Base-by-base conservation (phyloP, 2,888 invertebrate species). In the Eupithecia vulgata region DNA sequence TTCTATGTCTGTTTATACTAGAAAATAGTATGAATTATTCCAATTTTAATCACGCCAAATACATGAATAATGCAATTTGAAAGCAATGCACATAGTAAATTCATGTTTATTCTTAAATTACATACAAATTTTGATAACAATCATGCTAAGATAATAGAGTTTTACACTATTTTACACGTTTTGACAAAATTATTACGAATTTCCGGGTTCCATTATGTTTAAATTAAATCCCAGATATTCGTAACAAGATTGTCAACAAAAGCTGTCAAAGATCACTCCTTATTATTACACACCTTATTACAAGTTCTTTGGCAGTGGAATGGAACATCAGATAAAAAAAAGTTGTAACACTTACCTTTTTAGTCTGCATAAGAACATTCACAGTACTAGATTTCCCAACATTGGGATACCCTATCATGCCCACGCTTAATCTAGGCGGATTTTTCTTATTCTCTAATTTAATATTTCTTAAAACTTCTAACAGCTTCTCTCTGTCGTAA, bases 371-470 rank as follows among this genome's bases (percentile, higher is more conserved):
- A 66, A 99, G 90, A 25, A 98, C 96, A 94, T 99, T 99, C 75
- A 99, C 99, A 12, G 99, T 99, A 76, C 99, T 99, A 90, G 99
- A 99, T 91, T 99, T 99, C n/a, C 99, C 99, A 1, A 99, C 99
- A 95, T 99, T 99, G 0, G 99, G 99, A 93, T 99, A 99, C 1
- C 99, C 99, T 73, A 99, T 99, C 89, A 99, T 95, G 10, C 99
- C 99, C 73, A 99, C 96, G n/a, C 98, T 98, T 10, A 97, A 95
- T 42, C 96, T 87, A n/a, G 92, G 93, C 2, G 92, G 91, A 85
- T 91, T 93, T 79, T 93, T 94, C 73, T 91, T 83, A 37, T 80
- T 94, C 83, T 34, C 92, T 90, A 86, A 88, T 89, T 87, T 94
- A 92, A 83, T 84, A 12, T 91, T 93, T 81, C 95, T 96, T 74